Conservation (phyloP, 2,113 vertebrate species). For the pig (Sus scrofa) region DNA sequence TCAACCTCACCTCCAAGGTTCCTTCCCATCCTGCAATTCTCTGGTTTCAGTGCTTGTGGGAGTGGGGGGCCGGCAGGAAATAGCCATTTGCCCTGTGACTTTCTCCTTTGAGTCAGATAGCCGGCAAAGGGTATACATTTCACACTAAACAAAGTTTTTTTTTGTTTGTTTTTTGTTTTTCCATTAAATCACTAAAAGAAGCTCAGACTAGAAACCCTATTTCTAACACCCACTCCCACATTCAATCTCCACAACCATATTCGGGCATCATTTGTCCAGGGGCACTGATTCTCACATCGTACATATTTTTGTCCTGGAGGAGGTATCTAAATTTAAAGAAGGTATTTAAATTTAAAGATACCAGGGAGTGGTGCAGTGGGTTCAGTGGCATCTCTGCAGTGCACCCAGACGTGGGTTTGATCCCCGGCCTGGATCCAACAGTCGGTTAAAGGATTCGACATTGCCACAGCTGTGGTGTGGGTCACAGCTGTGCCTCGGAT, state of each 20-base stretch:
- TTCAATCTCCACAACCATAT: not conserved
- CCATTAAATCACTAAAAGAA: not conserved
- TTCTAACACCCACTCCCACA: not conserved
- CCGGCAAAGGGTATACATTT: not conserved
- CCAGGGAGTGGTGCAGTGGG: not conserved
- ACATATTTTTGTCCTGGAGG: not conserved
- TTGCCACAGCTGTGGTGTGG: too few relatives aligned
- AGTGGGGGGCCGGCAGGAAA: not conserved
- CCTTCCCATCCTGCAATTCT: not conserved
- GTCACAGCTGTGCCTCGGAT: too few relatives aligned
- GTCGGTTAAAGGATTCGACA: too few relatives aligned
- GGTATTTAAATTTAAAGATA: not conserved
- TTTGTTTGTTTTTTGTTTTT: too few relatives aligned
- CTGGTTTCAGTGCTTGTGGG: not conserved
- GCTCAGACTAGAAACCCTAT: not conserved
- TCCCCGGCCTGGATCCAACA: too few relatives aligned
- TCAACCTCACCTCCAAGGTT: not conserved
- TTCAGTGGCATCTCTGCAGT: too few relatives aligned
- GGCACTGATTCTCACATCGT: not conserved
- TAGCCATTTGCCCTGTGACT: not conserved
- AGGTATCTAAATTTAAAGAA: not conserved
- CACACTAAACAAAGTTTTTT: not conserved
- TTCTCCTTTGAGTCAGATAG: constrained; percentile 16
- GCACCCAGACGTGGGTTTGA: too few relatives aligned
- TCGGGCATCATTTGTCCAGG: not conserved